Percentiles rank a stretch among this genome's conserved stretches.
Evolutionary conservation across 2,888 invertebrate genomes (phyloP).

Genomic region (Hirtodrosophila cameraria): DNA sequence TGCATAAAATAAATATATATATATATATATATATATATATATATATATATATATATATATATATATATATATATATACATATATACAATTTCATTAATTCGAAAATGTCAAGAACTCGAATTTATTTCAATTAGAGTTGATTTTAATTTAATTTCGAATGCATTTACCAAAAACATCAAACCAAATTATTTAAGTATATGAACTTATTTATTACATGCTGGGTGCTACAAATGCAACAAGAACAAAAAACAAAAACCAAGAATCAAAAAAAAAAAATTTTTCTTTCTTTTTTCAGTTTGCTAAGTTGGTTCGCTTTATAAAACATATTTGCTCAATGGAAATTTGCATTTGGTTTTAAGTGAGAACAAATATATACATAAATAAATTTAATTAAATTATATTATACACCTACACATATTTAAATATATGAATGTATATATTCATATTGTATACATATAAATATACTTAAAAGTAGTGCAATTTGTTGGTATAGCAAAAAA

Average conservation of each 20-base stretch:
- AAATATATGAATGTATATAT: conserved; percentile 17
- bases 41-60: too few relatives aligned
- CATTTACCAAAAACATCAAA: conserved; percentile 45
- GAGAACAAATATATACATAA: conserved; percentile 43
- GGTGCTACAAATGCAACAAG: conserved; percentile 73
- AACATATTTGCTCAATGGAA: conserved; percentile 57
- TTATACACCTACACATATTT: conserved; percentile 22
- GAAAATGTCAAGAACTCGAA: neutral
- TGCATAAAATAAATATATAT: neutral
- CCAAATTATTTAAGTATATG: conserved; percentile 54
- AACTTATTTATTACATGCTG: conserved; percentile 74
- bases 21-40: too few relatives aligned
- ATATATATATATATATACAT: too few relatives aligned
- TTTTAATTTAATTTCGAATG: conserved; percentile 20
- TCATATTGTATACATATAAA: too few relatives aligned
- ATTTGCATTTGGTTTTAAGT: conserved; percentile 62
- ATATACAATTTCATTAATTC: neutral
- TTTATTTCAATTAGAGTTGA: conserved; percentile 11
- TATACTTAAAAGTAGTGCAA: conserved; percentile 65
- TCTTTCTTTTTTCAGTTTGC: conserved; percentile 20
- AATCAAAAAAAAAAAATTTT: conserved; percentile 7
- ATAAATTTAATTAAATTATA: conserved; percentile 41
- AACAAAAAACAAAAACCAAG: conserved; percentile 17
- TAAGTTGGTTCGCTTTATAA: conserved; percentile 31
- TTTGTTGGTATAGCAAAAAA: conserved; percentile 64